These are phyloP conservation scores for Gymnosoma rotundatum DNA, from an alignment of 2,888 invertebrate genomes.

Conservation along the genomic window DNA sequence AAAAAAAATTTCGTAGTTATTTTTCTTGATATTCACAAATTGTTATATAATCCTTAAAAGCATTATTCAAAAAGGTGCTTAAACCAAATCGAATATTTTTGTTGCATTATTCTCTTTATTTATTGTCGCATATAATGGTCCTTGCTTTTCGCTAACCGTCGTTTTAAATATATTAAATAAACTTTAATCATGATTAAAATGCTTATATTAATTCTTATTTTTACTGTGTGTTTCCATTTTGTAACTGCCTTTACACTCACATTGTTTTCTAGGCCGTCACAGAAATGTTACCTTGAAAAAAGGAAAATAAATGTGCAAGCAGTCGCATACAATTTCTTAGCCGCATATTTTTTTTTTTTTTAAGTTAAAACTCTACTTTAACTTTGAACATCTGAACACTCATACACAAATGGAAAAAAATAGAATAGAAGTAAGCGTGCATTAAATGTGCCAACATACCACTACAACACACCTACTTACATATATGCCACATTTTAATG, in stretches of 20 bases:
- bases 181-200: no score
- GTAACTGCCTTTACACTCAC: slow-evolving; percentile 4
- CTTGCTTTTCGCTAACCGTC: no score
- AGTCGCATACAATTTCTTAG: slow-evolving; percentile 33
- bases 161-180: neutral
- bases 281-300: slow-evolving; percentile 55
- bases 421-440: slow-evolving; percentile 15
- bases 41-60: no score
- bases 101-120: no score
- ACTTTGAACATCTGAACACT: slow-evolving; percentile 40
- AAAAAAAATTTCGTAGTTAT: no score
- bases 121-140: no score
- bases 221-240: neutral
- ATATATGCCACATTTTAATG: slow-evolving; percentile 53
- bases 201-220: neutral
- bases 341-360: slow-evolving; percentile 39
- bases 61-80: no score
- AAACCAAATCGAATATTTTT: no score
- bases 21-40: no score
- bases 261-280: slow-evolving; percentile 53
- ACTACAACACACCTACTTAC: neutral
- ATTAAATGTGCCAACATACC: slow-evolving; percentile 42
- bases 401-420: neutral
- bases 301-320: slow-evolving; percentile 8
- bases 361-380: slow-evolving; percentile 49